phyloP scores from a whole-genome alignment of 2,888 invertebrate genomes.

The Mythimna vitellina region DNA sequence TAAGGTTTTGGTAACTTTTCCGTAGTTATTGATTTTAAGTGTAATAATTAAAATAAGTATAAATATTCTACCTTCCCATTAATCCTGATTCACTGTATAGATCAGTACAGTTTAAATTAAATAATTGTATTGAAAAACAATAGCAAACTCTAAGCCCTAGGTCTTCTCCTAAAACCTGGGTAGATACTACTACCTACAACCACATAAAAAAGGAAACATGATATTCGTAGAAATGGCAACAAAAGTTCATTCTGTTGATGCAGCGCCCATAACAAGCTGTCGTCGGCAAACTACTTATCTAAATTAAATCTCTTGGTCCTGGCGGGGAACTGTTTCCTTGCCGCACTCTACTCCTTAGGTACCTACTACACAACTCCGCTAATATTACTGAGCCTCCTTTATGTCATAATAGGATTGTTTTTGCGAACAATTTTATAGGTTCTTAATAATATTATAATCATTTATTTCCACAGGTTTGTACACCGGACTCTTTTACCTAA shows the following conservation, averaged over 20 bases:
- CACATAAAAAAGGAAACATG: slow-evolving; percentile 16
- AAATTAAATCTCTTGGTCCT: slow-evolving; percentile 79
- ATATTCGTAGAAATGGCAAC: slow-evolving; percentile 34
- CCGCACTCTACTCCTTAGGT: slow-evolving; percentile 58
- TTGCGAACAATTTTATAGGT: background rate
- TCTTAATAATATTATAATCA: background rate
- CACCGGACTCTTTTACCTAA: background rate
- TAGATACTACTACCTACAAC: too few species aligned
- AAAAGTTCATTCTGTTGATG: slow-evolving; percentile 65
- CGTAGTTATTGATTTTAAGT: background rate
- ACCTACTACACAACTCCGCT: slow-evolving; percentile 23
- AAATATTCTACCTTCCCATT: background rate
- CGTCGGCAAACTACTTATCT: slow-evolving; percentile 79
- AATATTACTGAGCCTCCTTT: slow-evolving; percentile 1
- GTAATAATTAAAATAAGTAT: background rate
- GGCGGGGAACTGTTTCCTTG: slow-evolving; percentile 67
- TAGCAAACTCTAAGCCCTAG: background rate
- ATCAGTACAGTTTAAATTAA: background rate
- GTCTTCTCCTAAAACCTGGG: too few species aligned
- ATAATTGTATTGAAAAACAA: background rate
- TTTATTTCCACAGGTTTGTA: background rate
- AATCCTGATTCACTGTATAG: background rate
- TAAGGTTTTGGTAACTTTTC: background rate
- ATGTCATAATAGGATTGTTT: background rate
- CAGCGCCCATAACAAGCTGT: slow-evolving; percentile 72